Base-by-base conservation (phyloP, 2,113 vertebrate species). In the Ceratotherium simum region DNA sequence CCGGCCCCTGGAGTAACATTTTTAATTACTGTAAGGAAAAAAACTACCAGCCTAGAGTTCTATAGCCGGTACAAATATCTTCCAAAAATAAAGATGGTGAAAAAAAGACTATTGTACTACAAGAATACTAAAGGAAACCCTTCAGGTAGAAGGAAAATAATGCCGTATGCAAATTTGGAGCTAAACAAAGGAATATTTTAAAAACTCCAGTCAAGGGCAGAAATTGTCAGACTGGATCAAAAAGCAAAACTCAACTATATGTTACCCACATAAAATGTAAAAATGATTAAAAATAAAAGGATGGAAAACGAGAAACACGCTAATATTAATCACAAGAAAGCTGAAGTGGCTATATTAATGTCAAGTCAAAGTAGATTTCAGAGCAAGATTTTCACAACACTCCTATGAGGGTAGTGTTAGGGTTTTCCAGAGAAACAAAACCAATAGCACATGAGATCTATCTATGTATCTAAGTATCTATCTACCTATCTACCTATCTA, bases 221-320 rank as follows among this genome's bases (percentile, higher is more conserved):
- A 86, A 88, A 89, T 46, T 85, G 42, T 85, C 17, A 85, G 8
- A 75, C 51, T 86, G 14, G 8, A 58, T 90, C 20, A 64, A 75
- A 94, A 91, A 69, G 29, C 10, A 88, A 91, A 18, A 81, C 2
- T 33, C 89, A 95, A 81, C 13, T 46, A 54, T 90, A 86, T n/a
- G 20, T 60, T 95, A 6, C 70, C 33, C 42, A 83, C 25, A 72
- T 75, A 84, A 89, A 70, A 69, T 58, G 7, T 27, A 54, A 3
- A 84, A 87, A 67, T 84, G 51, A 54, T 93, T 93, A 80, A 95
- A 90, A 86, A 20, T 54, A 36, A 92, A 92, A 91, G 11, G 7
- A 31, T 69, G 7, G 23, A 94, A 92, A 76, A 51, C 27, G 18
- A 89, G 36, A 70, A 78, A 58, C n/a, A 58, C 21, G 9, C 23